Evolutionary conservation across 1,140 invertebrate genomes (phyloP).

Genomic region (Marisa cornuarietis): DNA sequence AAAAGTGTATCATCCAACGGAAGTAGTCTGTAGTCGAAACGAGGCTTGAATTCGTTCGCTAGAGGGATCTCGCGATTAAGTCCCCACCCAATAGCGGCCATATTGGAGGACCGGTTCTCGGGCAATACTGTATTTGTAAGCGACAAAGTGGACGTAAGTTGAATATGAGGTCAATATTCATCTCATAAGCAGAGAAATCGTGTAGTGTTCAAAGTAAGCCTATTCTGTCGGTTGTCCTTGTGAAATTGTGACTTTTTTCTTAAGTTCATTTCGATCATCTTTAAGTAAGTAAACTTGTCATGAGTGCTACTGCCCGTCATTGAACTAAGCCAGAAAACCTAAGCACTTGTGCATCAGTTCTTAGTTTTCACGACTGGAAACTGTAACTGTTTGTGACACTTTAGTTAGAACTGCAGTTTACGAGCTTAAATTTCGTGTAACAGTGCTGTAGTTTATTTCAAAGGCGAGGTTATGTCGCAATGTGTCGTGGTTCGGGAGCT

Average conservation of each 20-base stretch:
- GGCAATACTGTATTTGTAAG: conserved; percentile 13
- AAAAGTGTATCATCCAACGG: conserved; percentile 8
- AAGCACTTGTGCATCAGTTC: too few species aligned
- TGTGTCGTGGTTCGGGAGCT: too few species aligned
- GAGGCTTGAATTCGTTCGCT: conserved; percentile 24
- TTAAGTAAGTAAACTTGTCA: background rate
- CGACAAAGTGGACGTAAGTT: conserved; percentile 10
- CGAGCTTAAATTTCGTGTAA: too few species aligned
- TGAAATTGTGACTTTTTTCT: background rate
- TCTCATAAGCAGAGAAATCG: background rate
- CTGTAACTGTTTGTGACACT: too few species aligned
- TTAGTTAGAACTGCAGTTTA: too few species aligned
- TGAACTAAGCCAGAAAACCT: too few species aligned
- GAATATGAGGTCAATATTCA: background rate
- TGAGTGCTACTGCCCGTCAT: background rate
- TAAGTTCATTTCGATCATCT: background rate
- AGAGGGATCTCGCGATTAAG: conserved; percentile 31
- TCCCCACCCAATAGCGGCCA: conserved; percentile 35
- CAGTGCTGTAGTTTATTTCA: too few species aligned
- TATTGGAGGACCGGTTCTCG: conserved; percentile 29
- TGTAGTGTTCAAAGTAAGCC: background rate
- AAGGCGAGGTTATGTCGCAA: too few species aligned
- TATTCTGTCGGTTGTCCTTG: background rate
- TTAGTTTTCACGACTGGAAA: too few species aligned
- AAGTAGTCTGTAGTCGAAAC: conserved; percentile 21